Evolutionary conservation across 2,888 invertebrate species (phyloP), one percentile per base, ranked within the genome.

Genomic region (Frankliniella fusca): DNA sequence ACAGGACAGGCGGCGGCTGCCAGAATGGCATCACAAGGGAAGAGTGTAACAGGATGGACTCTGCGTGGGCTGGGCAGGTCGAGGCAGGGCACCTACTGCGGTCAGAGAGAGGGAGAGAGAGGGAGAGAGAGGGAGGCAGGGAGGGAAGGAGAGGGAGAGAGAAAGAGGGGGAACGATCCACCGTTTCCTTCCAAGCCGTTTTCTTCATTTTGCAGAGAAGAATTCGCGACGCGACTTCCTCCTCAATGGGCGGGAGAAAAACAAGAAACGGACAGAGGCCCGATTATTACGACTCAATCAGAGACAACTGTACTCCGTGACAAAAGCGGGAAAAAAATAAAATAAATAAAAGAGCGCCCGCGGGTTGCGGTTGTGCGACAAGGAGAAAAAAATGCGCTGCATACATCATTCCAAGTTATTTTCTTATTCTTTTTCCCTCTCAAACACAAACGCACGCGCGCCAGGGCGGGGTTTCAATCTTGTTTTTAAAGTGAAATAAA

Each of bases 21-120:
- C 18, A 54, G 54, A 54, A 54, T 54, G 54, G 20, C 54, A 54
- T 54, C 54, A 54, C 54, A 54, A 54, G 54, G 54, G 54, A 54
- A 38, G 38, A 38, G 38, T 38, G 38, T 3, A 38, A 54, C 54
- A 54, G 54, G 54, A 54, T 54, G 54, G 54, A 9, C 54, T 11
- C 54, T 54, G 54, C 54, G 54, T 54, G 54, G 54, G 54, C 12
- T 54, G 54, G 54, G 54, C 12, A 54, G 54, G 54, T 20, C 54
- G 54, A 86, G 86, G 84, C 85, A 86, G 85, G 86, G 86, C 86
- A 85, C 86, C 83, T 81, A 85, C 84, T 70, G 82, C 85, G 86
- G 86, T 86, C 54, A 5, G 54, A 15, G 54, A 5, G 18, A 54
- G 54, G 15, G 54, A 54, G 11, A 54, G 20, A 20, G 54, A 54